Percentiles rank a stretch among this genome's conserved stretches.
phyloP scores from a whole-genome alignment of 1,140 invertebrate species.

The Ceratosolen solmsi region DNA sequence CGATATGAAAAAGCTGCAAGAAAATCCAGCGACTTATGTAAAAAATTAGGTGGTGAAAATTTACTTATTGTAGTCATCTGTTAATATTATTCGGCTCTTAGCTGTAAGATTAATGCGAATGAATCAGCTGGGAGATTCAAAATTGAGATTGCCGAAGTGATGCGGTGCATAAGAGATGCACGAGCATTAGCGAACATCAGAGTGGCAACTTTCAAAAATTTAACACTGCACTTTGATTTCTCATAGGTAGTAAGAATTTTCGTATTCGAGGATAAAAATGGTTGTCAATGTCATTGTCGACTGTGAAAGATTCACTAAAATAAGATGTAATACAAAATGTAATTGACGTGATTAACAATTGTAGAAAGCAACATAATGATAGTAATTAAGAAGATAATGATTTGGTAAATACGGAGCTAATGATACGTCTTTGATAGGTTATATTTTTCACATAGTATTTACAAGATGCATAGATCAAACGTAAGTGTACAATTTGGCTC shows the following conservation, averaged over 20 bases:
- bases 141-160: too few species aligned
- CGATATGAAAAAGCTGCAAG: too few species aligned
- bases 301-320: background rate
- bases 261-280: too few species aligned
- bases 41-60: too few species aligned
- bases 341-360: background rate
- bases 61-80: too few species aligned
- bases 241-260: background rate
- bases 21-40: too few species aligned
- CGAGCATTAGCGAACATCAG: too few species aligned
- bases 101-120: too few species aligned
- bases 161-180: too few species aligned
- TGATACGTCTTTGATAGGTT: background rate
- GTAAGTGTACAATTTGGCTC: conserved; percentile 55
- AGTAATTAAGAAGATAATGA: background rate
- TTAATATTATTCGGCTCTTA: too few species aligned
- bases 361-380: background rate
- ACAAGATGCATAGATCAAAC: conserved; percentile 58
- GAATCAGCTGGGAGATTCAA: too few species aligned
- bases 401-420: background rate
- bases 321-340: background rate
- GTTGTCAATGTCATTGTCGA: background rate
- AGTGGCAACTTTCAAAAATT: too few species aligned
- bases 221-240: background rate
- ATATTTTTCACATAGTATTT: background rate